phyloP scores from a whole-genome alignment of 37 sponge, comb jelly and placozoan species.

The Diacarnus erythraeanus region DNA sequence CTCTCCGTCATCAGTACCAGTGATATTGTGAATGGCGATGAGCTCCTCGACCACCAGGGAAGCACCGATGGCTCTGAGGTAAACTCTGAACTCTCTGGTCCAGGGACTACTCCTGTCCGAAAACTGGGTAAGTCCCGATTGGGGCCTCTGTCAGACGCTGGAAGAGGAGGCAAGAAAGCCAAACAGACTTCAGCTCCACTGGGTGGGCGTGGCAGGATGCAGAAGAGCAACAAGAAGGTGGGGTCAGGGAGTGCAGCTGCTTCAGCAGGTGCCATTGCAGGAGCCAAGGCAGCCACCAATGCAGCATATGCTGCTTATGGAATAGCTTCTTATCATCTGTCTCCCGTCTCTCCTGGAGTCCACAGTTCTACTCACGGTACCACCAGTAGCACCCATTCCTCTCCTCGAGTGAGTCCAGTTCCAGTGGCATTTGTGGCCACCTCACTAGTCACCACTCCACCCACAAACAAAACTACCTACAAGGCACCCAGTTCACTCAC shows the following conservation, averaged over 20 bases:
- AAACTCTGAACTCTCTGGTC: constrained; percentile 13
- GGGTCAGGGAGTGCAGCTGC: constrained; percentile 72
- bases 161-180: not conserved
- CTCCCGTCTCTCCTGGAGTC: constrained; percentile 1
- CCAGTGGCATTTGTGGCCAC: constrained; percentile 30
- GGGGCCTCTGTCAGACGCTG: not conserved
- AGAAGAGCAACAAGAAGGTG: constrained; percentile 26
- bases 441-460: constrained; percentile 14
- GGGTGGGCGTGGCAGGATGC: constrained; percentile 43
- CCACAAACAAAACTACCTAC: not conserved
- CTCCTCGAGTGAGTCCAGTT: constrained; percentile 45
- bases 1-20: constrained; percentile 27
- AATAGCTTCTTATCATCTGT: constrained; percentile 1
- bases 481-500: constrained; percentile 5
- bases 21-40: constrained; percentile 40
- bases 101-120: constrained; percentile 22
- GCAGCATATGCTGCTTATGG: constrained; percentile 42
- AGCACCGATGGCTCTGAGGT: constrained; percentile 32
- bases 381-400: constrained; percentile 34
- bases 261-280: constrained; percentile 75
- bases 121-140: not conserved
- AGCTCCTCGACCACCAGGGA: constrained; percentile 14
- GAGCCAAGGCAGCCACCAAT: constrained; percentile 63
- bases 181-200: constrained; percentile 39
- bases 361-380: not conserved